Conservation (phyloP, 1,140 invertebrate genomes). For the Leptopilina boulardi region DNA sequence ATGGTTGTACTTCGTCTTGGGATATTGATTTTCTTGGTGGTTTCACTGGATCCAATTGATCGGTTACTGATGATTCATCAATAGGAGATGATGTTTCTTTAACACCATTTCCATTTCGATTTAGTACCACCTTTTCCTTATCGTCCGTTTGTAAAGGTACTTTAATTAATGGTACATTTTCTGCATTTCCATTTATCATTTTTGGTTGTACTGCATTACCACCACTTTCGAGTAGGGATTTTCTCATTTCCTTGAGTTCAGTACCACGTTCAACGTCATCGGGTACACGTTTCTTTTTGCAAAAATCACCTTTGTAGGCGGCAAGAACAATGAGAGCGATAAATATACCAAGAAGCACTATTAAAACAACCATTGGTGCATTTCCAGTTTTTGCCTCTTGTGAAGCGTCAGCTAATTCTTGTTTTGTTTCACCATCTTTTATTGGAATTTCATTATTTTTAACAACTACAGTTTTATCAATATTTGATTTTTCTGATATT, state of each 20-base stretch:
- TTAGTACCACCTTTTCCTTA: slow-evolving; percentile 31
- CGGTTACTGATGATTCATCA: slow-evolving; percentile 54
- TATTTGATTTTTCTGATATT: neutral
- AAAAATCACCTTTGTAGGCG: slow-evolving; percentile 72
- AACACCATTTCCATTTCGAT: slow-evolving; percentile 46
- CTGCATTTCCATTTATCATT: slow-evolving; percentile 66
- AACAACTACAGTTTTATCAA: neutral
- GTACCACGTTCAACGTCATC: slow-evolving; percentile 69
- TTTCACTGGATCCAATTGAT: slow-evolving; percentile 65
- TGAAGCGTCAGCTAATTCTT: slow-evolving; percentile 57
- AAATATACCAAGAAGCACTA: slow-evolving; percentile 63
- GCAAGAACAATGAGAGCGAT: slow-evolving; percentile 67
- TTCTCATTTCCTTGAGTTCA: slow-evolving; percentile 71
- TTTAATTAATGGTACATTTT: slow-evolving; percentile 67
- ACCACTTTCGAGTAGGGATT: slow-evolving; percentile 65
- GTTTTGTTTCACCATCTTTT: slow-evolving; percentile 33
- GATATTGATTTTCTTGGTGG: slow-evolving; percentile 63
- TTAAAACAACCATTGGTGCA: slow-evolving; percentile 71
- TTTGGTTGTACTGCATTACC: slow-evolving; percentile 60
- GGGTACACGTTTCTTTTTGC: slow-evolving; percentile 65
- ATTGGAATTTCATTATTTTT: neutral
- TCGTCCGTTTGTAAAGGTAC: slow-evolving; percentile 47
- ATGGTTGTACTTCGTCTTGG: slow-evolving; percentile 51
- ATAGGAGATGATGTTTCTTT: slow-evolving; percentile 67
- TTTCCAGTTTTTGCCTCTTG: slow-evolving; percentile 68